Evolutionary conservation across 1,140 invertebrate species (phyloP).

Genomic region (Trachymyrmex septentrionalis): DNA sequence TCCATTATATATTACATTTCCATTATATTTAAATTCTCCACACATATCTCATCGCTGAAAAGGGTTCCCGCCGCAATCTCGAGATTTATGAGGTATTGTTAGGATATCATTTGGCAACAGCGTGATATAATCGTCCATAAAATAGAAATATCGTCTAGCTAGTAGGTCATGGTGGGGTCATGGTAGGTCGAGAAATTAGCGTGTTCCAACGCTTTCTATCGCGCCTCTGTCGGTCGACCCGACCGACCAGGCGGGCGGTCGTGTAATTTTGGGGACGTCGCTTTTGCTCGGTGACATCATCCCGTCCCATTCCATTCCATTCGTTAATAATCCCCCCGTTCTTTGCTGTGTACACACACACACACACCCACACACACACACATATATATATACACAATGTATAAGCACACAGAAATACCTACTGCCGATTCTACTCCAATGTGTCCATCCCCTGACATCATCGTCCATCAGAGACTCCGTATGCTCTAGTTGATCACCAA

Average conservation of each 20-base stretch:
- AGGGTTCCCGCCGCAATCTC: neutral
- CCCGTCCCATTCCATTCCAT: slow-evolving; percentile 52
- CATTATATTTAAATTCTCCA: neutral
- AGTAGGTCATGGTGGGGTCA: neutral
- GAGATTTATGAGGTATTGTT: slow-evolving; percentile 32
- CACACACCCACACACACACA: neutral
- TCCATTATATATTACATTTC: neutral
- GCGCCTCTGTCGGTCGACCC: neutral
- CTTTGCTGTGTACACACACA: neutral
- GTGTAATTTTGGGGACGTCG: slow-evolving; percentile 69
- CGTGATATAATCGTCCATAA: slow-evolving; percentile 9
- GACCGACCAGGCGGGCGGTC: neutral
- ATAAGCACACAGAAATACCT: neutral
- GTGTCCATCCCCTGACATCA: slow-evolving; percentile 68
- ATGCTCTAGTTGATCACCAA: slow-evolving; percentile 51
- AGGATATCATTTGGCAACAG: neutral
- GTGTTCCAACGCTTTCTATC: slow-evolving; percentile 8
- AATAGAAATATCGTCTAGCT: slow-evolving; percentile 26
- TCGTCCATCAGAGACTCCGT: slow-evolving; percentile 47
- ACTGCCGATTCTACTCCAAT: slow-evolving; percentile 31
- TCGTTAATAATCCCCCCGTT: slow-evolving; percentile 58
- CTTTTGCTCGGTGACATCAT: slow-evolving; percentile 67
- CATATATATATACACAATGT: neutral
- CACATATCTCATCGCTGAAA: neutral
- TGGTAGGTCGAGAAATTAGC: slow-evolving; percentile 40